Evolutionary conservation across 1,140 invertebrate species (phyloP).

Genomic region (Drosophila tani): DNA sequence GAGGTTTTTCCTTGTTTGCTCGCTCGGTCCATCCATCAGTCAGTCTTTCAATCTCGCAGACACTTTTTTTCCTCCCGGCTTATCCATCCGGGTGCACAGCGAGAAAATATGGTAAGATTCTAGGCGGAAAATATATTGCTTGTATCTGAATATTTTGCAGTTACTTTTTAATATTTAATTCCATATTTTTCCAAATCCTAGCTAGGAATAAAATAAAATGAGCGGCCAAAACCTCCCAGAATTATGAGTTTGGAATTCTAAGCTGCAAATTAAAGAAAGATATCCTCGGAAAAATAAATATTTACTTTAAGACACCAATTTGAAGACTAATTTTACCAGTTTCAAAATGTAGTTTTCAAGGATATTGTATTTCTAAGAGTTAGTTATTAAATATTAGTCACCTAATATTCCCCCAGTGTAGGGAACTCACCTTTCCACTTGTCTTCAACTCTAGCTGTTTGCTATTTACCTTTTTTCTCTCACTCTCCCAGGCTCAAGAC

Average conservation of each 20-base stretch:
- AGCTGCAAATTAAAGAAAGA: too few species aligned
- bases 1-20: constrained; percentile 56
- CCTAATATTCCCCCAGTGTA: constrained; percentile 2
- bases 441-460: constrained; percentile 71
- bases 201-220: too few species aligned
- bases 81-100: constrained; percentile 36
- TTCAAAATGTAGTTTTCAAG: neutral
- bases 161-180: too few species aligned
- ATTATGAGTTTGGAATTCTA: neutral
- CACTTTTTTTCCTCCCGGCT: constrained; percentile 56
- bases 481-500: constrained; percentile 7
- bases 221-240: neutral
- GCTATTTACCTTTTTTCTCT: constrained; percentile 65
- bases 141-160: neutral
- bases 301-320: too few species aligned
- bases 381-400: neutral
- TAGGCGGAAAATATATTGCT: too few species aligned
- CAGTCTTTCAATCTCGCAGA: constrained; percentile 69
- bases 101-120: neutral
- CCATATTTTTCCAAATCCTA: too few species aligned
- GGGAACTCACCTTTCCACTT: constrained; percentile 71
- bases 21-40: constrained; percentile 52
- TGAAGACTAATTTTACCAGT: neutral
- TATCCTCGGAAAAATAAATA: fast-evolving
- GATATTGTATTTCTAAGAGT: neutral